Percentiles rank a stretch among this genome's conserved stretches.
These are phyloP conservation scores for Canis aureus DNA, from an alignment of 2,113 vertebrate species.

Conservation along the genomic window DNA sequence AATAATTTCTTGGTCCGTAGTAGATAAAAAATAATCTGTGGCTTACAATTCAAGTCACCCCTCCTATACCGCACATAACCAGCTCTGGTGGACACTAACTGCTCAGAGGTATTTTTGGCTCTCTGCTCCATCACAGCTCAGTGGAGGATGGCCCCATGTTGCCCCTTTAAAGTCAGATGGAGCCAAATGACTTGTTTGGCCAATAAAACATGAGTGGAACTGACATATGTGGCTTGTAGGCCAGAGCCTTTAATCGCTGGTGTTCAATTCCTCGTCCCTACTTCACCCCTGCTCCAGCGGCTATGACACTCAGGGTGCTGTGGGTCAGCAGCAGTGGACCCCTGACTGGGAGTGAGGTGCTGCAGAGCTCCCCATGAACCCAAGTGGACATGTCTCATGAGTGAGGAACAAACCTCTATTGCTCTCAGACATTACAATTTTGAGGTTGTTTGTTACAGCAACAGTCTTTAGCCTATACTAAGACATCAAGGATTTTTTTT, in stretches of 20 bases:
- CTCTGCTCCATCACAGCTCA: not conserved
- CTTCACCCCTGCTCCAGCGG: rapidly evolving
- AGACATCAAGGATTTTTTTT: not conserved
- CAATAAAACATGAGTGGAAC: not conserved
- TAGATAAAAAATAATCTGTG: not conserved
- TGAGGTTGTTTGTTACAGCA: not conserved
- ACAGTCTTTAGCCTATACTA: not conserved
- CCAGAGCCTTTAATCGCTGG: not conserved
- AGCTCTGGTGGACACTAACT: rapidly evolving
- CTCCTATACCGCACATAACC: rapidly evolving
- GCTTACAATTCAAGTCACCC: not conserved
- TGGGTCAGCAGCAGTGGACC: too few species aligned
- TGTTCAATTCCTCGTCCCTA: rapidly evolving
- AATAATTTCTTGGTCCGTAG: rapidly evolving
- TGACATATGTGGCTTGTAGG: not conserved
- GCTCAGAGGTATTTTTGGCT: rapidly evolving
- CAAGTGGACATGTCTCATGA: rapidly evolving
- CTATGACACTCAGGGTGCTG: not conserved
- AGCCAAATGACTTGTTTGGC: not conserved
- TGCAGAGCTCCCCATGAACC: not conserved
- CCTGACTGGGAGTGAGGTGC: not conserved
- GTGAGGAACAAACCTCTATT: not conserved
- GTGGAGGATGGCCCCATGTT: rapidly evolving
- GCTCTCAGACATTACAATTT: not conserved
- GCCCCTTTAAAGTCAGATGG: not conserved